A percentile compares a stretch with the other conserved stretches of the same genome.
These are phyloP conservation scores for Capitulum mitella DNA, from an alignment of 2,888 invertebrate genomes.

Conservation along the genomic window DNA sequence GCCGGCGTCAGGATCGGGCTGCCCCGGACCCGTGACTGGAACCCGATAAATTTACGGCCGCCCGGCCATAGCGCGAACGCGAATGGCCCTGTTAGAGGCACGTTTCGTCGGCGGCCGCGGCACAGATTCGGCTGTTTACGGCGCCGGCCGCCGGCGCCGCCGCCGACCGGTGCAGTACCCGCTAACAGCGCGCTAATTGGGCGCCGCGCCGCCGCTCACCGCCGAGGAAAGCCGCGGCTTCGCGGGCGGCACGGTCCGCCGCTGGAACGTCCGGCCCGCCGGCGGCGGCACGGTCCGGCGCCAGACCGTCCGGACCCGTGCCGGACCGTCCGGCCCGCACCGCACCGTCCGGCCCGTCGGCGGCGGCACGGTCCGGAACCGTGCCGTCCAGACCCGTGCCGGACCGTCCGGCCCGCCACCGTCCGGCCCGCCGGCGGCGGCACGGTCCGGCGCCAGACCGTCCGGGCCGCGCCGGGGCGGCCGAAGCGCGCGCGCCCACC, in stretches of 20 bases:
- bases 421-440: not conserved
- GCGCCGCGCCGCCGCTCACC: not conserved
- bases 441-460: not conserved
- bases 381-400: too few species aligned
- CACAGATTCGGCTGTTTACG: not conserved
- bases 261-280: too few species aligned
- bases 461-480: too few species aligned
- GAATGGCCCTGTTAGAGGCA: not conserved
- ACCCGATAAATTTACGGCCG: constrained; percentile 14
- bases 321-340: not conserved
- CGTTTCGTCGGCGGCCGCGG: not conserved
- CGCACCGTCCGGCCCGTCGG: not conserved
- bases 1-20: not conserved
- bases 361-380: not conserved
- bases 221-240: not conserved
- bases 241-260: not conserved
- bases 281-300: not conserved
- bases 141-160: not conserved
- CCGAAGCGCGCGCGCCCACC: too few species aligned
- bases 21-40: not conserved
- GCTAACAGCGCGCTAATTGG: not conserved
- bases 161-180: not conserved
- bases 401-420: not conserved
- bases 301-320: too few species aligned
- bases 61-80: not conserved